Base-by-base conservation (phyloP, 2,797 vertebrate species). In the Sebastes reedi region DNA sequence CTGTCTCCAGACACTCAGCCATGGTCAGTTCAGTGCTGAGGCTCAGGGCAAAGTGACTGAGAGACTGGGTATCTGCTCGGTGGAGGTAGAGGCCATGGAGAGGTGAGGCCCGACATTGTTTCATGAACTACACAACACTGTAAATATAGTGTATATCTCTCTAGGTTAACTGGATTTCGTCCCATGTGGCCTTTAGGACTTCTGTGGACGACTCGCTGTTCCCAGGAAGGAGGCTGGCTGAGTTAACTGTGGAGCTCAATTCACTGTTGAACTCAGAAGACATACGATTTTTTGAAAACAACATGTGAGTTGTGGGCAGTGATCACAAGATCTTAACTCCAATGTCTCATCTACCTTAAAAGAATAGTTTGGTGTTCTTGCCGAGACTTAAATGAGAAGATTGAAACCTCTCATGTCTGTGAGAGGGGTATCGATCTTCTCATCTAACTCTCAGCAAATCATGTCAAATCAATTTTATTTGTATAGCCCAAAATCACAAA, bases 1-100 rank as follows among this genome's bases (percentile, higher is more conserved):
- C 52, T 99, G 97, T 90, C 95, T 99, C 69, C 97, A 98, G 89
- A 89, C 95, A 0, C 92, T 99, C 25, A 55, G 90, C 34, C 91
- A 97, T 0, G 99, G 99, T 95, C 93, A 87, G 34, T 92, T 94
- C 77, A 81, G 66, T 30, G 54, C 78, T 3, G 91, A 95, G 77
- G 92, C 86, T 74, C 87, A 86, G 10, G 68, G 24, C 66, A 84
- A 67, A 27, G 90, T 91, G 24, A 79, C 55, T 0, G 84, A 92
- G 36, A 76, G 3, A 56, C 87, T 93, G 75, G 93, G 91, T 1
- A 83, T 93, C 6, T 88, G 86, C 27, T 92, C 95, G 2, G 91
- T 92, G 82, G 96, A 96, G 69, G 91, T 94, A 25, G 91, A 91
- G 52, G 79, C 79, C 61, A 87, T 93, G 59, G 89, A 46, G 25